phyloP scores from a whole-genome alignment of 2,797 vertebrate genomes.

The Margarornis squamiger region DNA sequence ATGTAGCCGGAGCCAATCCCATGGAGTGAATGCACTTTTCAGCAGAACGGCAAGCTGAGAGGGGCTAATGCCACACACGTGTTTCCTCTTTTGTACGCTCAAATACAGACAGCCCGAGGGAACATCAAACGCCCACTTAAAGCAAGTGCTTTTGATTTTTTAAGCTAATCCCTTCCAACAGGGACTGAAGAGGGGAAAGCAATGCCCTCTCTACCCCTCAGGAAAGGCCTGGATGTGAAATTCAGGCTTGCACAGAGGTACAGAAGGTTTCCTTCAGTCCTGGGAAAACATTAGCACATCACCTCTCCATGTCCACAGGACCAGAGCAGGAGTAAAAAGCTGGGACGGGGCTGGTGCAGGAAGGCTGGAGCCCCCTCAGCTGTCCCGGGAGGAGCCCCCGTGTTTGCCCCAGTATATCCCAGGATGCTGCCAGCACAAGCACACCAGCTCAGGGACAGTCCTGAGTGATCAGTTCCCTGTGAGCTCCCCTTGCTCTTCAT shows the following conservation, averaged over 20 bases:
- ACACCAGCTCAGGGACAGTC: no score
- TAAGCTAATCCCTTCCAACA: background rate
- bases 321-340: background rate
- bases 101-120: background rate
- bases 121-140: background rate
- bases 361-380: background rate
- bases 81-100: background rate
- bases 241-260: background rate
- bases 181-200: background rate
- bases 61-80: accelerated
- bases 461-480: background rate
- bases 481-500: background rate
- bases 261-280: background rate
- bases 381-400: background rate
- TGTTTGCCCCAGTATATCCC: background rate
- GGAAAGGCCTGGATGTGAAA: background rate
- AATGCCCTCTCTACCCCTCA: background rate
- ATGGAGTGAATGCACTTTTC: accelerated
- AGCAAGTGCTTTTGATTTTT: background rate
- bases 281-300: background rate
- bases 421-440: background rate
- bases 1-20: accelerated
- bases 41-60: background rate
- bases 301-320: background rate
- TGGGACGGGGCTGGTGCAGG: background rate